Percentiles rank a stretch among this genome's conserved stretches.
These are phyloP conservation scores for Phyto melanocephala DNA, from an alignment of 2,888 invertebrate genomes.

Conservation along the genomic window DNA sequence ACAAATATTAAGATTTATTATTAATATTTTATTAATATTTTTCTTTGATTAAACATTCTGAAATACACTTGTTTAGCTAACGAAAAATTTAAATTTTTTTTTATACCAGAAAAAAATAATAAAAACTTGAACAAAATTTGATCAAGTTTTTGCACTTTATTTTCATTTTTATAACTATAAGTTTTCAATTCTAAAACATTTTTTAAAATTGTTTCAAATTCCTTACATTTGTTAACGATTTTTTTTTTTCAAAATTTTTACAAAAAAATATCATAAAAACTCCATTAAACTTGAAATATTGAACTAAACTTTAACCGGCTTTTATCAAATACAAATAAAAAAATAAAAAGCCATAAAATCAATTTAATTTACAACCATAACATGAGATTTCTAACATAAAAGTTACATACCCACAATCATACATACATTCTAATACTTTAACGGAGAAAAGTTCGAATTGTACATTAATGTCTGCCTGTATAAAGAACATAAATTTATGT, in stretches of 20 bases:
- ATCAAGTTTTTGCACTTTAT: too few relatives aligned
- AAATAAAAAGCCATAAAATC: slow-evolving; percentile 28
- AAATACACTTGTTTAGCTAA: too few relatives aligned
- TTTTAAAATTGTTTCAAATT: too few relatives aligned
- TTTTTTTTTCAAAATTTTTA: neutral
- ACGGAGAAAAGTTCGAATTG: slow-evolving; percentile 20
- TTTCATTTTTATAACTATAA: too few relatives aligned
- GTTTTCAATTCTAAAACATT: too few relatives aligned
- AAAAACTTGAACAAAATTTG: neutral
- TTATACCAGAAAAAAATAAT: neutral
- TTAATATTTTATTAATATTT: too few relatives aligned
- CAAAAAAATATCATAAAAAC: too few relatives aligned
- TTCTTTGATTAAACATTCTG: too few relatives aligned
- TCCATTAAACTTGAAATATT: neutral
- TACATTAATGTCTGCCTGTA: neutral
- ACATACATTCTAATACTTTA: neutral
- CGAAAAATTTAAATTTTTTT: too few relatives aligned
- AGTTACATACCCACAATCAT: neutral
- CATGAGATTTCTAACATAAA: slow-evolving; percentile 6
- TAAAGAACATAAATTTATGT: slow-evolving; percentile 51
- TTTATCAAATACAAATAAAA: slow-evolving; percentile 15
- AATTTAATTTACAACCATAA: slow-evolving; percentile 52
- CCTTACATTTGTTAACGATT: neutral
- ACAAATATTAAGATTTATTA: too few relatives aligned
- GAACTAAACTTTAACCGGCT: slow-evolving; percentile 24